phyloP scores from a whole-genome alignment of 2,797 vertebrate genomes.

The Cuculus canorus region DNA sequence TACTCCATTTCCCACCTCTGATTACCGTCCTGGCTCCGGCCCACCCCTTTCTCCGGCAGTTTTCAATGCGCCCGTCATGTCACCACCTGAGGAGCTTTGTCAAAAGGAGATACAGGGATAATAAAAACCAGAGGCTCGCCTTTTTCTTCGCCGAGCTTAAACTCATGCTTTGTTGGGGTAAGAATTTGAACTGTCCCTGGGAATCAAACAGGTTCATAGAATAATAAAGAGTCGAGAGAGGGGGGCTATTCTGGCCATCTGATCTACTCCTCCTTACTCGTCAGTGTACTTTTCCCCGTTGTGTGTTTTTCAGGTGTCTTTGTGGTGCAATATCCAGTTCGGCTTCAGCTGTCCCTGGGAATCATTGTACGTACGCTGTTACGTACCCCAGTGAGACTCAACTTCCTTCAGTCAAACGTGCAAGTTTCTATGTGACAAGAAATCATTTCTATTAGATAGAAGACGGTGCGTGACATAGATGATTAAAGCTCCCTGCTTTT shows the following conservation, averaged over 20 bases:
- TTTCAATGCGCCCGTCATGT: neutral
- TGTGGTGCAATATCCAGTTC: neutral
- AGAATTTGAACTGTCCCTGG: neutral
- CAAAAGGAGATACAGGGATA: neutral
- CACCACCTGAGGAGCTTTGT: neutral
- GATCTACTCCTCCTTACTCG: neutral
- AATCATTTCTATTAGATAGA: neutral
- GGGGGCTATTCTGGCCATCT: neutral
- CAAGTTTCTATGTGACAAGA: neutral
- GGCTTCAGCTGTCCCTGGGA: neutral
- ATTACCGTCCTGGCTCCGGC: neutral
- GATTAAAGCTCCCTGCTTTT: neutral
- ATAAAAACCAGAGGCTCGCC: neutral
- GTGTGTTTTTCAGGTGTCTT: neutral
- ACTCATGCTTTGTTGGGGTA: neutral
- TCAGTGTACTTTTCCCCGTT: neutral
- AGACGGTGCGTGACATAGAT: neutral
- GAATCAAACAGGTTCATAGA: neutral
- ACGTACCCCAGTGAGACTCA: neutral
- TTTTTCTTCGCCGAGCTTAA: neutral
- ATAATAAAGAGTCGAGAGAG: neutral
- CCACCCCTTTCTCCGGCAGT: neutral
- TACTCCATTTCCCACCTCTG: neutral
- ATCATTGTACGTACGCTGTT: neutral
- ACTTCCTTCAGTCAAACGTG: neutral